Percentiles rank a stretch among this genome's conserved stretches.
These are phyloP conservation scores for Hyperoplus lanceolatus DNA, from an alignment of 2,797 vertebrate species.

Conservation along the genomic window DNA sequence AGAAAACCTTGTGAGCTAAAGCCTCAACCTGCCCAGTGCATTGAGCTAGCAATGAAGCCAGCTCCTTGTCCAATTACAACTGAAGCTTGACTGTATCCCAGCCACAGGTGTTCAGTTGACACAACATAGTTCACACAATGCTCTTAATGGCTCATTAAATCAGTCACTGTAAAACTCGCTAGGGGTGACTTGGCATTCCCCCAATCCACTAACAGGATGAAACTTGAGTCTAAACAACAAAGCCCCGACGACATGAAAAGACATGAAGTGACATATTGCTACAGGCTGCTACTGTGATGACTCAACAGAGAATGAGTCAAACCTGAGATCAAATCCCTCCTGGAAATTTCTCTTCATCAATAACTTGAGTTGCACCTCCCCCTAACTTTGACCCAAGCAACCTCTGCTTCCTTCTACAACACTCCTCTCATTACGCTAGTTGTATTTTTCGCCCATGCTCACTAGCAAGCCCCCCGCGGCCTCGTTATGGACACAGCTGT, in stretches of 20 bases:
- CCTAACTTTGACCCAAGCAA: conserved; percentile 39
- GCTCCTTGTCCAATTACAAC: conserved; percentile 26
- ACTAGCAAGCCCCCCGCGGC: conserved; percentile 63
- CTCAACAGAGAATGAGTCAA: conserved; percentile 27
- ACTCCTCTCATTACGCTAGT: conserved; percentile 67
- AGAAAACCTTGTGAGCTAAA: background rate
- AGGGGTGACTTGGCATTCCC: conserved; percentile 12
- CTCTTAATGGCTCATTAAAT: conserved; percentile 57
- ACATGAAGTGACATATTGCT: background rate
- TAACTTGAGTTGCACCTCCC: conserved; percentile 24
- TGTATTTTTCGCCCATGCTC: conserved; percentile 53
- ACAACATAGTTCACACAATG: conserved; percentile 49
- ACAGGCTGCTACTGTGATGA: conserved; percentile 13
- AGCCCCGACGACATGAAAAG: conserved; percentile 18
- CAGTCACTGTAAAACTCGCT: conserved; percentile 40
- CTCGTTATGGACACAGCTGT: conserved; percentile 75
- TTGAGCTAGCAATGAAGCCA: conserved; percentile 23
- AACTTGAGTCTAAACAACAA: conserved; percentile 39
- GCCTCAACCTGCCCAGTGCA: background rate
- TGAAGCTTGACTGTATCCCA: conserved; percentile 50
- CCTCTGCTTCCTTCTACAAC: conserved; percentile 32
- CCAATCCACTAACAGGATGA: conserved; percentile 36
- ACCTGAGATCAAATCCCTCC: conserved; percentile 5
- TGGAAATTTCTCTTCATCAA: conserved; percentile 21
- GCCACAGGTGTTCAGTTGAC: conserved; percentile 34